Conservation (phyloP, 2,888 invertebrate genomes). For the Meghimatium bilineatum region DNA sequence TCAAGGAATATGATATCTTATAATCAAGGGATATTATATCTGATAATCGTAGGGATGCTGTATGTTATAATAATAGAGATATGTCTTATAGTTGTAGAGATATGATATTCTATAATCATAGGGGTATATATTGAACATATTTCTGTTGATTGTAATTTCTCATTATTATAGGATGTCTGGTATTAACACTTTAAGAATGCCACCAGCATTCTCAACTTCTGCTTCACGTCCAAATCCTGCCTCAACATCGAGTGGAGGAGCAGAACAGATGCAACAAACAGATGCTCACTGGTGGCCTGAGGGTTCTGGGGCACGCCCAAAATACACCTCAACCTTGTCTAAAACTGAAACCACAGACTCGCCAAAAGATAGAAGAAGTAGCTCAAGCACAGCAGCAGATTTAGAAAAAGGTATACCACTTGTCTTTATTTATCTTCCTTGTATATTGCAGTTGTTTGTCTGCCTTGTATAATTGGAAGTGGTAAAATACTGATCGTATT, state of each 20-base stretch:
- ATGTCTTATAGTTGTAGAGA: no score
- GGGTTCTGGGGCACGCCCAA: slow-evolving; percentile 38
- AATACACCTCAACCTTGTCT: slow-evolving; percentile 42
- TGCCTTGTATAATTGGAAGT: no score
- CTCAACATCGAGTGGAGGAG: neutral
- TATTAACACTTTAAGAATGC: slow-evolving; percentile 17
- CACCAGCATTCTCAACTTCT: slow-evolving; percentile 5
- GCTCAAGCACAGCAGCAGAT: slow-evolving; percentile 13
- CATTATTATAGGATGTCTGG: neutral
- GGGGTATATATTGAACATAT: neutral
- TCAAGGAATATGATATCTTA: no score
- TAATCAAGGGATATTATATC: no score
- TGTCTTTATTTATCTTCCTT: no score
- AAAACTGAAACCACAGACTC: slow-evolving; percentile 42
- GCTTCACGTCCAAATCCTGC: neutral
- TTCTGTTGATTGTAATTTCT: neutral
- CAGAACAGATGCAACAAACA: slow-evolving; percentile 1
- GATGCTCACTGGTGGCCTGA: slow-evolving; percentile 42
- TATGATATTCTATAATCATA: no score
- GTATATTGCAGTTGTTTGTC: no score
- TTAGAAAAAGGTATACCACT: slow-evolving; percentile 1
- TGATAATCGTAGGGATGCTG: no score
- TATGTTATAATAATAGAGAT: no score
- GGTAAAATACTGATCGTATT: no score
- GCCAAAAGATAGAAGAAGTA: slow-evolving; percentile 31